Evolutionary conservation across 2,888 invertebrate genomes (phyloP), one percentile per base, ranked within the genome.

Genomic region (Agrilus mali): DNA sequence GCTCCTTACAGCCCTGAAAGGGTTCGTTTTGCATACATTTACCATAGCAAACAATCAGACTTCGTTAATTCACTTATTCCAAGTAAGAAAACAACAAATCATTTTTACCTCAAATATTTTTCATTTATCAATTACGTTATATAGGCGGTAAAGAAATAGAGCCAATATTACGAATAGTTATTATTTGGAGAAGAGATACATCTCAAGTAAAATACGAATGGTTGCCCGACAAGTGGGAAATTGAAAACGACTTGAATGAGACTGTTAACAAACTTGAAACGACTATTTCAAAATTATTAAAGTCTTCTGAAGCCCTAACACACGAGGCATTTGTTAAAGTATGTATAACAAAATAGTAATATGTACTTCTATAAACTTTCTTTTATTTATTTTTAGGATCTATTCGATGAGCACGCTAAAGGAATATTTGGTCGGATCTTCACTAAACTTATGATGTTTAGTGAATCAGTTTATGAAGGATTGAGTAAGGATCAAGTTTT

Each of bases 191-290:
- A 2, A 77, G 85, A 34, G 92, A 93, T 59, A 76, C 82, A 8
- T 78, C 80, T n/a, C 82, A 84, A 53, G 70, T 95, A 10, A 88
- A 88, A 57, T 95, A 90, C 64, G 92, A 93, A 64, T 95, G 94
- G 92, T 67, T 90, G 41, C 75, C 80, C 51, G 75, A 75, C 42
- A 80, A 80, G 33, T 82, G 82, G 80, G 74, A 77, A 40, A 65
- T 65, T 16, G 73, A 76, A 32, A 63, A 61, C 54, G 66, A 53
- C 43, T 70, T 83, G 53, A 82, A 88, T 60, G 77, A 80, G 48
- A 87, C 86, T 1, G 78, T 81, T 53, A 72, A 76, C 39, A 80
- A 80, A 43, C 66, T 92, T 31, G 82, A 86, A 41, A 75, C 74
- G 51, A 78, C 83, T 1, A 75, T 92, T 44, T 78, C 79, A 55